A percentile compares a stretch with the other conserved stretches of the same genome.
Evolutionary conservation across 2,888 invertebrate species (phyloP).

Genomic region (Caenorhabditis macrosperma): DNA sequence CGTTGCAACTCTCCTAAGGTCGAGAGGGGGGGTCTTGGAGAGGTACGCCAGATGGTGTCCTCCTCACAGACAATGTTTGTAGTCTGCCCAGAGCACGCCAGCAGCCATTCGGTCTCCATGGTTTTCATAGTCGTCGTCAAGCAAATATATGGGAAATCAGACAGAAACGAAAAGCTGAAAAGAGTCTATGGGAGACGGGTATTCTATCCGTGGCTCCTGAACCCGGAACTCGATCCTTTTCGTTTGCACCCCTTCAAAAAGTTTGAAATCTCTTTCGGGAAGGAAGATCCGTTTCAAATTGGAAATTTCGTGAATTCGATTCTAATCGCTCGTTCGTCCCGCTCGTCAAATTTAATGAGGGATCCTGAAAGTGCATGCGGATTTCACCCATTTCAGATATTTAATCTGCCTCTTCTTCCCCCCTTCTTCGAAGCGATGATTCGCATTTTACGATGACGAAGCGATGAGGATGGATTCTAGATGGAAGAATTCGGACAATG

Average conservation of each 20-base stretch:
- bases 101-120: neutral
- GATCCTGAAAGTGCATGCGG: neutral
- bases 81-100: neutral
- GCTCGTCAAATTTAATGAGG: neutral
- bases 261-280: too few species aligned
- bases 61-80: neutral
- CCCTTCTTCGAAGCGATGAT: neutral
- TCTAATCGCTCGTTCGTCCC: neutral
- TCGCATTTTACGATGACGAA: conserved; percentile 9
- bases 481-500: conserved; percentile 37
- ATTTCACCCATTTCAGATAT: conserved; percentile 25
- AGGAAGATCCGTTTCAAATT: neutral
- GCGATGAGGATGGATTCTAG: neutral
- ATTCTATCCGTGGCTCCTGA: too few species aligned
- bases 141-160: too few species aligned
- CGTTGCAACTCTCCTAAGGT: neutral
- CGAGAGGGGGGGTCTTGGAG: neutral
- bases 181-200: too few species aligned
- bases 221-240: too few species aligned
- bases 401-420: neutral
- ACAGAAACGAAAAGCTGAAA: too few species aligned
- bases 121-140: neutral
- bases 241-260: too few species aligned
- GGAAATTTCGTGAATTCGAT: too few species aligned
- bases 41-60: neutral